Conservation (phyloP, 2,113 vertebrate species). For the Rhadina sibilatrix region DNA sequence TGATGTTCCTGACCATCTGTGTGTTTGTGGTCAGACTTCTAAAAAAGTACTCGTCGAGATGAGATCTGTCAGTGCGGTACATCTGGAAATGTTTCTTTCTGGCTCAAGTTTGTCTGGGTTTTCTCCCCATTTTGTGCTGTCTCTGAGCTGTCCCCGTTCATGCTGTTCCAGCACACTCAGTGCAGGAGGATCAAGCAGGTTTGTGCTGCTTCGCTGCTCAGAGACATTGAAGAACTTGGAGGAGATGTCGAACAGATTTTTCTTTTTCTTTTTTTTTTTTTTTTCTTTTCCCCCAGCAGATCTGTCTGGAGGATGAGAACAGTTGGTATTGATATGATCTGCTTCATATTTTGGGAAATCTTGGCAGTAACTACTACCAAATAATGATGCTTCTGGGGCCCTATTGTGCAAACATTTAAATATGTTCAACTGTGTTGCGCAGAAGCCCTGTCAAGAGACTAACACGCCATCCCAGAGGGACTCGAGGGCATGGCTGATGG, state of each 20-base stretch:
- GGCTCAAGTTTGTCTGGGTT: not conserved
- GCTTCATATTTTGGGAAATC: slow-evolving; percentile 47
- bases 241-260: slow-evolving; percentile 47
- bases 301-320: slow-evolving; percentile 43
- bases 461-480: not conserved
- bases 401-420: slow-evolving; percentile 45
- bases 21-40: slow-evolving; percentile 22
- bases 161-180: not conserved
- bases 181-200: not conserved
- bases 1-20: slow-evolving; percentile 7
- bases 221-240: slow-evolving; percentile 4
- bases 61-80: not conserved
- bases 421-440: not conserved
- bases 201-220: slow-evolving; percentile 10
- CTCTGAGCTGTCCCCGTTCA: not conserved
- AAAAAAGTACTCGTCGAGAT: not conserved
- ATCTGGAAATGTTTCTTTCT: slow-evolving; percentile 44
- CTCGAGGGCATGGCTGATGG: not conserved
- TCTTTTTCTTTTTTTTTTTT: not conserved
- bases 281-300: not conserved
- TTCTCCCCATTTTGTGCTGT: slow-evolving; percentile 4
- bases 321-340: slow-evolving; percentile 57
- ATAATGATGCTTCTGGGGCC: slow-evolving; percentile 17
- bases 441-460: not conserved
- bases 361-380: slow-evolving; percentile 50